Percentiles rank a stretch among this genome's conserved stretches.
Evolutionary conservation across 2,113 vertebrate genomes (phyloP).

Genomic region (Phylloscopus trochilus): DNA sequence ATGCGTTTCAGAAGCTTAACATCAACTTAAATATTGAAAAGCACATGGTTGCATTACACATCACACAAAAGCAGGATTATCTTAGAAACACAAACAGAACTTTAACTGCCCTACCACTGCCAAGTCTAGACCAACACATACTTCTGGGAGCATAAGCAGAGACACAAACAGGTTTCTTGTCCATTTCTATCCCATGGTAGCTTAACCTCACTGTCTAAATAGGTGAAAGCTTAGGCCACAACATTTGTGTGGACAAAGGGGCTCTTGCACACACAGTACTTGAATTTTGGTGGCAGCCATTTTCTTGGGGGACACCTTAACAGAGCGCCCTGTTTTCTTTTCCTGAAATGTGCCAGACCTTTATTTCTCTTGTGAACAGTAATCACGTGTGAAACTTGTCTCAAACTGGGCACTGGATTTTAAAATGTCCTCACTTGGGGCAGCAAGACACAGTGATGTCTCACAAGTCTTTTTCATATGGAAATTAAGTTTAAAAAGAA

Average conservation of each 20-base stretch:
- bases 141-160: not conserved
- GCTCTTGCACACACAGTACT: rapidly evolving
- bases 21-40: not conserved
- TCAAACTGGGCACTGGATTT: not conserved
- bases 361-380: not conserved
- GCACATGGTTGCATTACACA: not conserved
- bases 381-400: not conserved
- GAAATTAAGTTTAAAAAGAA: not conserved
- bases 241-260: rapidly evolving
- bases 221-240: not conserved
- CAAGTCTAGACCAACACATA: not conserved
- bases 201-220: not conserved
- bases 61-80: not conserved
- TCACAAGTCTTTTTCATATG: not conserved
- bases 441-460: not conserved
- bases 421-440: not conserved
- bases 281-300: not conserved
- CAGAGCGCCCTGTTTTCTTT: not conserved
- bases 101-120: not conserved
- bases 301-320: not conserved
- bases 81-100: not conserved
- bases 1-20: not conserved
- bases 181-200: not conserved
- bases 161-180: not conserved
- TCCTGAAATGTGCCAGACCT: not conserved